These are phyloP conservation scores for Premnoplex brunnescens DNA, from an alignment of 2,797 vertebrate genomes.

Conservation along the genomic window DNA sequence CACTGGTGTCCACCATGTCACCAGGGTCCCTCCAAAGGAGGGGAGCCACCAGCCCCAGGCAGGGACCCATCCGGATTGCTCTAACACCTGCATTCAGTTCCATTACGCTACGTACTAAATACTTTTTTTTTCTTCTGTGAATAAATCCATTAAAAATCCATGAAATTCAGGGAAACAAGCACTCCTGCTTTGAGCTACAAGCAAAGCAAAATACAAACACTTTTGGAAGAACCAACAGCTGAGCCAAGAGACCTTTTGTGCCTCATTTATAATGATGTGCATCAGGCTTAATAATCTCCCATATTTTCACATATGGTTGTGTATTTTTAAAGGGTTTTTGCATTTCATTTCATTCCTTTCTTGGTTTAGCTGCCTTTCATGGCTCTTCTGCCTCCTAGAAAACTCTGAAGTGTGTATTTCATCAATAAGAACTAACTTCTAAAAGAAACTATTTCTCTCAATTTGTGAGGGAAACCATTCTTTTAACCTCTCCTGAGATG, in stretches of 20 bases:
- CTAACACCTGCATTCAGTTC: background rate
- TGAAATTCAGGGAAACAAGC: background rate
- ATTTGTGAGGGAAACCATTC: background rate
- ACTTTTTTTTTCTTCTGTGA: background rate
- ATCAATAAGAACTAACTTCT: background rate
- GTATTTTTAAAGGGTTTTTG: background rate
- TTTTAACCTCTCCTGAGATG: background rate
- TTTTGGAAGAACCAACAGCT: constrained; percentile 4
- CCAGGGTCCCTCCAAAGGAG: background rate
- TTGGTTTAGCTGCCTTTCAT: background rate
- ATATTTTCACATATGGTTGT: background rate
- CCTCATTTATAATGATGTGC: background rate
- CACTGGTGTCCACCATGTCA: accelerated
- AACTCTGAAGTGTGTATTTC: background rate
- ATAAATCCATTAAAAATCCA: background rate
- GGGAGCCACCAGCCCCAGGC: background rate
- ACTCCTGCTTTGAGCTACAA: background rate
- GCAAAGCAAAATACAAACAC: background rate
- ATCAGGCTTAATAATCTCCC: background rate
- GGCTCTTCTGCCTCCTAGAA: background rate
- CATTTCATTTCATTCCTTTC: background rate
- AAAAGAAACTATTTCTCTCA: background rate
- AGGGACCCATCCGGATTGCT: accelerated
- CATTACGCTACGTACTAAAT: too few relatives aligned
- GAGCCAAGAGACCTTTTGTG: constrained; percentile 9